These are phyloP conservation scores for Choristoneura rosaceana DNA, from an alignment of 2,888 invertebrate species.

Conservation along the genomic window DNA sequence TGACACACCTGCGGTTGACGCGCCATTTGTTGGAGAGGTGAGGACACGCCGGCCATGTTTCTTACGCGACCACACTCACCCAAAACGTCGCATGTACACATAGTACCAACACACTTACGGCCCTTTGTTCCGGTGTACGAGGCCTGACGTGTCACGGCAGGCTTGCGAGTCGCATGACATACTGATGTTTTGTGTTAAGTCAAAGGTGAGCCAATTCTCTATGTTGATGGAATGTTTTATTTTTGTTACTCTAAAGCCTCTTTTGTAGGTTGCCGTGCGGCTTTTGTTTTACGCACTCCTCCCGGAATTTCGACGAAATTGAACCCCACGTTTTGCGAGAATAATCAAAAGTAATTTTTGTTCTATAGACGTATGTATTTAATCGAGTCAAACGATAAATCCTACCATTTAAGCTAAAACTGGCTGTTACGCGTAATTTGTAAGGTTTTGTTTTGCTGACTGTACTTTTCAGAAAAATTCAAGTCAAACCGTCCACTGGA, in stretches of 20 bases:
- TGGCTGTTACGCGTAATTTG: no score
- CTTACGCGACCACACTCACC: conserved; percentile 8
- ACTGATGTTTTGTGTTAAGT: conserved; percentile 32
- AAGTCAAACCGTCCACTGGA: no score
- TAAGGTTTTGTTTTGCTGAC: no score
- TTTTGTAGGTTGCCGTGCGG: conserved; percentile 20
- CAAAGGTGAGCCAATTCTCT: conserved; percentile 27
- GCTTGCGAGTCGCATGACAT: conserved; percentile 28
- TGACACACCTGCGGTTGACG: conserved; percentile 78
- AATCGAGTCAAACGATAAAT: neutral
- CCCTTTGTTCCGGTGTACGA: neutral
- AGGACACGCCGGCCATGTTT: conserved; percentile 48
- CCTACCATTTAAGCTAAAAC: neutral
- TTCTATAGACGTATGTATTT: neutral
- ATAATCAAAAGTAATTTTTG: conserved; percentile 8
- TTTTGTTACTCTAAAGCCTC: conserved; percentile 27
- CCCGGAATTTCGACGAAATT: conserved; percentile 14
- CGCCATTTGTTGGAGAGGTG: conserved; percentile 70
- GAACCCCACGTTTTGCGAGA: neutral
- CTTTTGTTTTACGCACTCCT: conserved; percentile 12
- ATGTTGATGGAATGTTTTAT: conserved; percentile 36
- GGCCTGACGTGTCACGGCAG: conserved; percentile 18
- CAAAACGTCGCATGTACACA: conserved; percentile 3
- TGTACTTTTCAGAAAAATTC: no score
- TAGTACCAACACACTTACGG: conserved; percentile 3